Evolutionary conservation across 1,140 invertebrate species (phyloP), one percentile per base, ranked within the genome.

Genomic region (Ephestia elutella): DNA sequence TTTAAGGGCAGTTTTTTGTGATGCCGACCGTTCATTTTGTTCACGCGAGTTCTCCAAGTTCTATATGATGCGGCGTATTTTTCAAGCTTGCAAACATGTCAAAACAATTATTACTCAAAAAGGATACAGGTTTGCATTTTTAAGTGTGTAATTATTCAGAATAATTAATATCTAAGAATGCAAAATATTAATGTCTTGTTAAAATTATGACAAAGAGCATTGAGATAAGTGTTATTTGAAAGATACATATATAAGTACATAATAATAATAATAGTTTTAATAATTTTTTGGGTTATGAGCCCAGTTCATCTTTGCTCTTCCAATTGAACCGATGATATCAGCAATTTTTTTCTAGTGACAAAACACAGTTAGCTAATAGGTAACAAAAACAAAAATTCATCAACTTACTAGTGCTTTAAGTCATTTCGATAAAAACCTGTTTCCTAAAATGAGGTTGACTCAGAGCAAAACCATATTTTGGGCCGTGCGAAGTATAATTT

Each of bases 1-100:
- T 78, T 78, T 78, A 76, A 80, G 78, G 81, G 72, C 66, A 68
- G 74, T 82, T 84, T 84, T 86, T 84, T 82, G 75, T 79, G 59
- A 59, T 54, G 49, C 62, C 65, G 72, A 70, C 66, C 72, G 71
- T 71, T 77, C 63, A 80, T 75, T 78, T 80, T 75, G 69, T 79
- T 73, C 61, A 74, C 64, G 66, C 68, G 58, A 65, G 56, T 56
- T 28, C 19, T 35, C 49, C 49, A 50, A 11, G 51, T 35, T 54
- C 50, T 60, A 56, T 60, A 56, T 60, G 54, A 48, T 48, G 48
- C 49, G 49, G 32, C 28, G 48, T 60, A 54, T 49, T 60, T 51
- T 60, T 60, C 48, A 60, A 50, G 49, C 58, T 54, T 63, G 58
- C 62, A 57, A 51, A 63, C 62, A 56, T 60, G 62, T 60, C 62